Percentiles rank a stretch among this genome's conserved stretches.
Evolutionary conservation across 2,888 invertebrate species (phyloP).

Genomic region (Pristionchus japonicus): DNA sequence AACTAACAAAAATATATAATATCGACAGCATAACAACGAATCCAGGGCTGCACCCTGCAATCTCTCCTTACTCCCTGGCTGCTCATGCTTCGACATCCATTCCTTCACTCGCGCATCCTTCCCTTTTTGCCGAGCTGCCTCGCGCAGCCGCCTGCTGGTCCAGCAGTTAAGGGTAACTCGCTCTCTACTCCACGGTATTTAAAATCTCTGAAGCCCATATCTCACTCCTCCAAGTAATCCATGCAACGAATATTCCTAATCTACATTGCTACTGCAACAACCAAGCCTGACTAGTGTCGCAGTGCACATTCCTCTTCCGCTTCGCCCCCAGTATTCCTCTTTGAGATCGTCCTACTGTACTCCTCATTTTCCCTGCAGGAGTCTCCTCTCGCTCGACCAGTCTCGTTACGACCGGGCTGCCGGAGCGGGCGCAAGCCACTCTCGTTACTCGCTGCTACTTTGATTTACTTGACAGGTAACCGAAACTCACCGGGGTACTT

Average conservation of each 20-base stretch:
- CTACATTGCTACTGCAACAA: no score
- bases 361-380: not conserved
- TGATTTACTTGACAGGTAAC: not conserved
- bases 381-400: not conserved
- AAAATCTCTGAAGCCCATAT: no score
- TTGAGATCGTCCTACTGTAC: not conserved
- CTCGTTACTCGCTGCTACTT: slow-evolving; percentile 21
- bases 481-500: no score
- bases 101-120: not conserved
- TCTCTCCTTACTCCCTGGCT: slow-evolving; percentile 37
- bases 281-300: no score
- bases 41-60: slow-evolving; percentile 31
- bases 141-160: not conserved
- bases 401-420: not conserved
- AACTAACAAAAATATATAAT: no score
- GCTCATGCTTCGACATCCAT: slow-evolving; percentile 31
- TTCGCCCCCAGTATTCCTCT: no score
- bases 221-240: no score
- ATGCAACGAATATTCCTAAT: no score
- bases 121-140: not conserved
- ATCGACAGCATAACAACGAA: no score
- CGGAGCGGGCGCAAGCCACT: not conserved
- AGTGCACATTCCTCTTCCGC: no score
- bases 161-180: not conserved
- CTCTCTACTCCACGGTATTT: not conserved